A percentile compares a stretch with the other conserved stretches of the same genome.
These are phyloP conservation scores for Sus cebifrons DNA, from an alignment of 2,797 vertebrate species.

Conservation along the genomic window DNA sequence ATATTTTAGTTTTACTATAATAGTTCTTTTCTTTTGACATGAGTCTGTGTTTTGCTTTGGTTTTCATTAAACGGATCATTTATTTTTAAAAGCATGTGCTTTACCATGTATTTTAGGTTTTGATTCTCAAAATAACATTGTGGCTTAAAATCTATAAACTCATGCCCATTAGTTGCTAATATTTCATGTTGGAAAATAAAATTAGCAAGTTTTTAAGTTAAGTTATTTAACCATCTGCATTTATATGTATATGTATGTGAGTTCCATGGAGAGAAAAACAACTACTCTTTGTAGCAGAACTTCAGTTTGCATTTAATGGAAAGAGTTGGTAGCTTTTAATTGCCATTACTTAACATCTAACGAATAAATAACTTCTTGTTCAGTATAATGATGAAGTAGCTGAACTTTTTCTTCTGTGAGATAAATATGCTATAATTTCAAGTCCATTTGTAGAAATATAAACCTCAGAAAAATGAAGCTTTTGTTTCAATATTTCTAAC, in stretches of 20 bases:
- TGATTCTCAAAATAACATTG: conserved; percentile 65
- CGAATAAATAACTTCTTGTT: background rate
- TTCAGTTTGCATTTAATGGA: background rate
- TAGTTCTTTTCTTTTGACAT: conserved; percentile 55
- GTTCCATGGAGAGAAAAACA: background rate
- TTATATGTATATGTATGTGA: background rate
- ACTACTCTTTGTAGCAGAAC: background rate
- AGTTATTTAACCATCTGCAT: background rate
- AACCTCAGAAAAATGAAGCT: background rate
- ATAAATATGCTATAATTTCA: conserved; percentile 18
- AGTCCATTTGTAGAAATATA: conserved; percentile 26
- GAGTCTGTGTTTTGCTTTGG: background rate
- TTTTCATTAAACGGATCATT: conserved; percentile 64
- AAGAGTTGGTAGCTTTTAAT: background rate
- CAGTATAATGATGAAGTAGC: background rate
- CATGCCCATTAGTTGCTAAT: background rate
- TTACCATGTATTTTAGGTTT: conserved; percentile 64
- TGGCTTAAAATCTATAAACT: conserved; percentile 39
- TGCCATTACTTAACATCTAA: background rate
- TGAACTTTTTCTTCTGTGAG: background rate
- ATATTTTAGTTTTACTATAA: background rate
- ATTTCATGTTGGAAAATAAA: conserved; percentile 72
- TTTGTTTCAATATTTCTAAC: background rate
- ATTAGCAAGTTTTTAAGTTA: background rate
- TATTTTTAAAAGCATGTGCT: conserved; percentile 80